phyloP scores from a whole-genome alignment of 2,113 vertebrate genomes.

The Otolemur garnettii region DNA sequence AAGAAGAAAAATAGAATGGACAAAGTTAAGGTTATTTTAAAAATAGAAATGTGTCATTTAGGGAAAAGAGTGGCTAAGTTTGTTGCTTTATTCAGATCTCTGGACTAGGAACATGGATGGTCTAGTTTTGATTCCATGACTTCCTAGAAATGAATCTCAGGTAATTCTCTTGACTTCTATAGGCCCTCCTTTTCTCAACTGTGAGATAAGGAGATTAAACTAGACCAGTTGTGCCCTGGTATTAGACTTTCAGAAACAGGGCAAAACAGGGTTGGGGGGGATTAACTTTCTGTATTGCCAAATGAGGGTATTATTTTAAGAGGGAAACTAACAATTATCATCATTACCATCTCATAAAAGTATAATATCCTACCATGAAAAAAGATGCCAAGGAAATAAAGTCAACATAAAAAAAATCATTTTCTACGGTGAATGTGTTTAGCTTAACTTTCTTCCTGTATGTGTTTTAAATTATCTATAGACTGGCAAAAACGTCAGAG shows the following conservation, averaged over 20 bases:
- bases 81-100: not conserved
- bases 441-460: not conserved
- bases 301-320: not conserved
- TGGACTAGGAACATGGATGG: not conserved
- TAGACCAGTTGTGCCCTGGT: not conserved
- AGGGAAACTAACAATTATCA: not conserved
- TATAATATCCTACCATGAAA: not conserved
- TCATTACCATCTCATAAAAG: not conserved
- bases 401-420: not conserved
- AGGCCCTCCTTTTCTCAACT: conserved; percentile 27
- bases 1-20: conserved; percentile 50
- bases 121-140: not conserved
- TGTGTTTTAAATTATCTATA: not conserved
- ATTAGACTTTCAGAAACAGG: not conserved
- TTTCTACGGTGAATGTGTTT: not conserved
- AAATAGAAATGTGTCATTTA: conserved; percentile 30
- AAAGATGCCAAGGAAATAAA: not conserved
- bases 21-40: conserved; percentile 39
- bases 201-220: conserved; percentile 6
- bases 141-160: not conserved
- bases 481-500: not conserved
- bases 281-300: not conserved
- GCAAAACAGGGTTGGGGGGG: not conserved
- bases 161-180: not conserved
- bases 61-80: not conserved